phyloP scores from a whole-genome alignment of 2,113 vertebrate species.

The Emydura subglobosa region DNA sequence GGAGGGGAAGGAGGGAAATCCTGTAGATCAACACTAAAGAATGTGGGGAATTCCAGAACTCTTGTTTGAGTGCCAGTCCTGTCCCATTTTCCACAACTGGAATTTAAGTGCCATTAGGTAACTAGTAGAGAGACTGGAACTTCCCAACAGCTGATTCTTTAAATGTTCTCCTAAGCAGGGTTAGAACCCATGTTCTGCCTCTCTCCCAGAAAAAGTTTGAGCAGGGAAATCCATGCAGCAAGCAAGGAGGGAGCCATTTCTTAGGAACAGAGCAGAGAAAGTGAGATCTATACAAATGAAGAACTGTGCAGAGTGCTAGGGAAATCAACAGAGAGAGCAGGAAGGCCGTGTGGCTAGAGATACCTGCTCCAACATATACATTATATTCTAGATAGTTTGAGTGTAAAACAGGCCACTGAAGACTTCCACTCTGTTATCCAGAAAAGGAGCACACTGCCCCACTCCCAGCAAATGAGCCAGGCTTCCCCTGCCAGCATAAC shows the following conservation, averaged over 20 bases:
- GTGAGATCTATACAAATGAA: neutral
- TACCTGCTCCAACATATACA: neutral
- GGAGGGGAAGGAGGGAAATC: neutral
- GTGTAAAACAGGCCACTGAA: neutral
- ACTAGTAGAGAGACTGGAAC: neutral
- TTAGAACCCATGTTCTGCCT: neutral
- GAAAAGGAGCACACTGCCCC: neutral
- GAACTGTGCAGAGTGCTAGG: rapidly evolving
- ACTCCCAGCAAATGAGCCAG: neutral
- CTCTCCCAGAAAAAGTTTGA: neutral
- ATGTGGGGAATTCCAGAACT: neutral
- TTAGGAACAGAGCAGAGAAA: neutral
- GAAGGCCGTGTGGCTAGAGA: neutral
- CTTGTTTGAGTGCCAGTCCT: neutral
- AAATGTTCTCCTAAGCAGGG: neutral
- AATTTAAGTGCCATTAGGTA: neutral
- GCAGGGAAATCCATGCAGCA: neutral
- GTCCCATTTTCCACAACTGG: neutral
- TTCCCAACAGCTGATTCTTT: neutral
- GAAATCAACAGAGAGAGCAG: neutral
- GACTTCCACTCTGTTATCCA: neutral
- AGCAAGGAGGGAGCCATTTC: neutral
- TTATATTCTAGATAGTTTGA: neutral
- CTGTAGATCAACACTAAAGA: neutral
- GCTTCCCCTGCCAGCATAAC: neutral